A percentile compares a stretch with the other conserved stretches of the same genome.
These are phyloP conservation scores for Chrysodeixis includens DNA, from an alignment of 2,888 invertebrate species.

Conservation along the genomic window DNA sequence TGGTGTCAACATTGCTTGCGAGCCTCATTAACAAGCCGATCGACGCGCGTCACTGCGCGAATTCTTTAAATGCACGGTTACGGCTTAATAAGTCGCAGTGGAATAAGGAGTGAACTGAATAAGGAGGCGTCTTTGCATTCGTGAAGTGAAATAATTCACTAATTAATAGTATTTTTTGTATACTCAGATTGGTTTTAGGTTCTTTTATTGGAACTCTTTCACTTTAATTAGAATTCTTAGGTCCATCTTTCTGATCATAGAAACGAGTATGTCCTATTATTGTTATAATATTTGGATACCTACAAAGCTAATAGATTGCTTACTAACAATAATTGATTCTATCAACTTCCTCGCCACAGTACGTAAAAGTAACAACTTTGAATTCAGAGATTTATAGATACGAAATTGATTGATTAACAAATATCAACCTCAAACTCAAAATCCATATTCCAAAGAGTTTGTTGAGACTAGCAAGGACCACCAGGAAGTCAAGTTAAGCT, in stretches of 20 bases:
- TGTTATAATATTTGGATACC: too few species aligned
- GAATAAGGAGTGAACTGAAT: constrained; percentile 27
- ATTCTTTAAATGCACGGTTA: constrained; percentile 42
- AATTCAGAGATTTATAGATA: too few species aligned
- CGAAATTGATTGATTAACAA: too few species aligned
- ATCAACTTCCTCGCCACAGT: too few species aligned
- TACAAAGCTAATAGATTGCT: too few species aligned
- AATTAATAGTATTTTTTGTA: not conserved
- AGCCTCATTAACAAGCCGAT: constrained; percentile 84
- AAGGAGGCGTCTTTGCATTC: not conserved
- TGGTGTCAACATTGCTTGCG: constrained; percentile 81
- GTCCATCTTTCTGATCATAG: too few species aligned
- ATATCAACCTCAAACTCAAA: too few species aligned
- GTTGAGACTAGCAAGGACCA: not conserved
- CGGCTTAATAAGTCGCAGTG: constrained; percentile 12
- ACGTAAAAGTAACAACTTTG: too few species aligned
- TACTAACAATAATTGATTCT: too few species aligned
- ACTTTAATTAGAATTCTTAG: too few species aligned
- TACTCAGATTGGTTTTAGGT: not conserved
- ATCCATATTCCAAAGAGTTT: constrained; percentile 1
- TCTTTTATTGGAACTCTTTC: not conserved
- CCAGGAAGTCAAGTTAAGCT: not conserved
- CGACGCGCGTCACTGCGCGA: constrained; percentile 67
- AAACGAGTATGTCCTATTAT: too few species aligned
- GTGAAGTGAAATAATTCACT: constrained; percentile 12